A percentile compares a stretch with the other conserved stretches of the same genome.
phyloP scores from a whole-genome alignment of 2,797 vertebrate genomes.

The Phalloptychus januarius region DNA sequence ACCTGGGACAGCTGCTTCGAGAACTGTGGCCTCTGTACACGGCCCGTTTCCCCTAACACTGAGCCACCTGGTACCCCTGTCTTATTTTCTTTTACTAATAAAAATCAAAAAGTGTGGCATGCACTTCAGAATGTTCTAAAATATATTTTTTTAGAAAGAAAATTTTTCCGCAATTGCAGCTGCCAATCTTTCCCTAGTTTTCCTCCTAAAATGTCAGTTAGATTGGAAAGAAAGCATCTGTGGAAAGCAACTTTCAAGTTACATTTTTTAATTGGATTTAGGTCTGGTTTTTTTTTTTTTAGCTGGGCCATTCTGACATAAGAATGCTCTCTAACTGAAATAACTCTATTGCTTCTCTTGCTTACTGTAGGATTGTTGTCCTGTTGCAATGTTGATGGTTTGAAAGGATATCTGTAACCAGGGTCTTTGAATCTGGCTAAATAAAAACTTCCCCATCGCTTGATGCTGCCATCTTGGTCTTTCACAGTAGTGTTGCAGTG shows the following conservation, averaged over 20 bases:
- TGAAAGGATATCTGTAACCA: background rate
- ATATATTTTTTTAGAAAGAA: background rate
- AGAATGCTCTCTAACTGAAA: no score
- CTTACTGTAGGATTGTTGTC: background rate
- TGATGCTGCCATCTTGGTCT: background rate
- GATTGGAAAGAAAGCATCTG: background rate
- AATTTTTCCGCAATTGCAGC: background rate
- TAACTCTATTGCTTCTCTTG: background rate
- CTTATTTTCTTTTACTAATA: background rate
- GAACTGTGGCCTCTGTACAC: background rate
- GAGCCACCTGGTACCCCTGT: background rate
- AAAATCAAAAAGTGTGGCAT: background rate
- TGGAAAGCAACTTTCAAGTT: background rate
- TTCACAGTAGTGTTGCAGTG: background rate
- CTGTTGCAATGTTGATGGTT: background rate
- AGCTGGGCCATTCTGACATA: no score
- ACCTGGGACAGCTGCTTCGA: background rate
- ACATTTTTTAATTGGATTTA: background rate
- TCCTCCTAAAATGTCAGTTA: background rate
- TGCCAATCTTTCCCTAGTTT: background rate
- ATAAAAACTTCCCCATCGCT: background rate
- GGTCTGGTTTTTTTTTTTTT: background rate
- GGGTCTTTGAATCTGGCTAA: background rate
- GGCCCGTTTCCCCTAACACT: background rate
- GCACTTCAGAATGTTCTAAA: background rate